These are phyloP conservation scores for Masticophis lateralis DNA, from an alignment of 2,797 vertebrate species.

Conservation along the genomic window DNA sequence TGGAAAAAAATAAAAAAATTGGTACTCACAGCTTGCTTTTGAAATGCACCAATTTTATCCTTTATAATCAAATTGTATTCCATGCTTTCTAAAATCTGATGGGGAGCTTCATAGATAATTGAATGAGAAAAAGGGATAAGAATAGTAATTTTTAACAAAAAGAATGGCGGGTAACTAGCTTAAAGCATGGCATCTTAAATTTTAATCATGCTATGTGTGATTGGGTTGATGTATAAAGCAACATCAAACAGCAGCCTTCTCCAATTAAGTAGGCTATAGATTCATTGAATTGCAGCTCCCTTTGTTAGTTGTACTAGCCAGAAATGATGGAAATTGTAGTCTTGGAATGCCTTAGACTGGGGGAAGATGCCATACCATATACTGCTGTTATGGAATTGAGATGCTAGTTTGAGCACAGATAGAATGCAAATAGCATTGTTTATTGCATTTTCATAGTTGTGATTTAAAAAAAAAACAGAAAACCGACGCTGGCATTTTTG, in stretches of 20 bases:
- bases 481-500: not conserved
- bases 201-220: not conserved
- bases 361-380: not conserved
- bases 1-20: conserved; percentile 29
- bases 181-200: not conserved
- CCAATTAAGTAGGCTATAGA: not conserved
- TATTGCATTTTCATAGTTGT: not conserved
- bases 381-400: not conserved
- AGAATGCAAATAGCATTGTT: not conserved
- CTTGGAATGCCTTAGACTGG: not conserved
- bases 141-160: conserved; percentile 21
- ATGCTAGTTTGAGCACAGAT: not conserved
- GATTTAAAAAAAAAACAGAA: not conserved
- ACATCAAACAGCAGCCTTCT: not conserved
- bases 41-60: not conserved
- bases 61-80: not conserved
- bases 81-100: not conserved
- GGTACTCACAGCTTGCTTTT: not conserved
- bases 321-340: not conserved
- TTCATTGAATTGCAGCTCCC: not conserved
- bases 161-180: not conserved
- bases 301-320: not conserved
- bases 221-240: not conserved
- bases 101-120: not conserved
- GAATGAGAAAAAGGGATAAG: conserved; percentile 16